Evolutionary conservation across 2,888 invertebrate species (phyloP).

Genomic region (Amaurobius ferox): DNA sequence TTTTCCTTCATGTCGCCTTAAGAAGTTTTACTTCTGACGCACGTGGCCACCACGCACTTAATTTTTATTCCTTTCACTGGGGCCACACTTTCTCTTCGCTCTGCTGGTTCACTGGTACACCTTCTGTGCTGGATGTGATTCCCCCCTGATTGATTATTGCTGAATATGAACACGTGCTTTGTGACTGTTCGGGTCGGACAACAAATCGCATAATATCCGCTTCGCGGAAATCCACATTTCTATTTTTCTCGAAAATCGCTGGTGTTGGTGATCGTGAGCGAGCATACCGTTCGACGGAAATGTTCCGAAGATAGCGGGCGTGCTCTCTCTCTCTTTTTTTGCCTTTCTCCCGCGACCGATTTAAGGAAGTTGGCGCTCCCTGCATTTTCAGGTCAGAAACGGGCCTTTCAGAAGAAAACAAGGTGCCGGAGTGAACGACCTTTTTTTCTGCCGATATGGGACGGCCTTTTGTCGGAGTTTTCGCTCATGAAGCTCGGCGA

Average conservation of each 20-base stretch:
- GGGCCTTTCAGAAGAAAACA: constrained; percentile 21
- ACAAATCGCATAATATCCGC: neutral
- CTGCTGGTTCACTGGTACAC: too few relatives aligned
- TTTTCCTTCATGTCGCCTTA: too few relatives aligned
- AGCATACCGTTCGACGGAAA: constrained; percentile 1
- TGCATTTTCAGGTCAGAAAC: constrained; percentile 24
- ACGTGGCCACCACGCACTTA: too few relatives aligned
- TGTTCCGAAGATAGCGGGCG: neutral
- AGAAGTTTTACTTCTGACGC: too few relatives aligned
- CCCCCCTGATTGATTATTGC: too few relatives aligned
- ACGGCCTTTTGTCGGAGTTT: constrained; percentile 8
- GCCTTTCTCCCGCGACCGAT: neutral
- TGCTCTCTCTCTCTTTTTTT: neutral
- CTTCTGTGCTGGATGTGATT: too few relatives aligned
- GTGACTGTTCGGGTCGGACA: neutral
- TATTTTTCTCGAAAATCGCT: neutral
- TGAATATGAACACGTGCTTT: neutral
- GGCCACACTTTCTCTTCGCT: too few relatives aligned
- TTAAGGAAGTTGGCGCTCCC: constrained; percentile 25
- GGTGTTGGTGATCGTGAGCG: neutral
- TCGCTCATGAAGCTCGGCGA: neutral
- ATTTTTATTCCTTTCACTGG: too few relatives aligned
- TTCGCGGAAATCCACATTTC: neutral
- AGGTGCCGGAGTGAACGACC: constrained; percentile 30
- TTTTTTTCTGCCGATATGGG: constrained; percentile 10